Evolutionary conservation across 2,113 vertebrate genomes (phyloP).

Genomic region (Dromiciops gliroides): DNA sequence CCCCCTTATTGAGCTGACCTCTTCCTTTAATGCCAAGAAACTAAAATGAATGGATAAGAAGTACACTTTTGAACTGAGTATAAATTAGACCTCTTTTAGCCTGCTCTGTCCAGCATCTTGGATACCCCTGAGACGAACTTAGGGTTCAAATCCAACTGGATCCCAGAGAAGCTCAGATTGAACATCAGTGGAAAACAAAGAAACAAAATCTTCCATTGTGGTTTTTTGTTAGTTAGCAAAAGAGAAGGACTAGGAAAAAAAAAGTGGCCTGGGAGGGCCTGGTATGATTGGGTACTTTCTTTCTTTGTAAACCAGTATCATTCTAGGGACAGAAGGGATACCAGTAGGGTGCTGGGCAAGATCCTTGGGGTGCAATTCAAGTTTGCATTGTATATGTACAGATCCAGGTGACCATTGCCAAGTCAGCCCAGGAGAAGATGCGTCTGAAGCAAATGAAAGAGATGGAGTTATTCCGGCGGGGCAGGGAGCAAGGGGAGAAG

Average conservation of each 20-base stretch:
- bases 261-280: not conserved
- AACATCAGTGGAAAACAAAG: not conserved
- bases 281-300: not conserved
- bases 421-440: conserved; percentile 81
- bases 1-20: fast-evolving
- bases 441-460: conserved; percentile 66
- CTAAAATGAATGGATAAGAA: not conserved
- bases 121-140: not conserved
- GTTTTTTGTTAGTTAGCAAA: no score
- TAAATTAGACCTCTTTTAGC: not conserved
- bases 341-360: not conserved
- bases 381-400: conserved; percentile 57
- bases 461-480: conserved; percentile 48
- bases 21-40: not conserved
- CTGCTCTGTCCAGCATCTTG: not conserved
- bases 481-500: conserved; percentile 56
- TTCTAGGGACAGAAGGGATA: not conserved
- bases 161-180: not conserved
- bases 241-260: not conserved
- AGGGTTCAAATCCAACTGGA: no score
- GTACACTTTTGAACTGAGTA: not conserved
- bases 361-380: not conserved
- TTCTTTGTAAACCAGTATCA: not conserved
- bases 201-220: not conserved
- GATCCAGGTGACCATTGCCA: conserved; percentile 76